Base-by-base conservation (phyloP, 92 coral and sea anemone genomes). In the Phenganax stokvisi region DNA sequence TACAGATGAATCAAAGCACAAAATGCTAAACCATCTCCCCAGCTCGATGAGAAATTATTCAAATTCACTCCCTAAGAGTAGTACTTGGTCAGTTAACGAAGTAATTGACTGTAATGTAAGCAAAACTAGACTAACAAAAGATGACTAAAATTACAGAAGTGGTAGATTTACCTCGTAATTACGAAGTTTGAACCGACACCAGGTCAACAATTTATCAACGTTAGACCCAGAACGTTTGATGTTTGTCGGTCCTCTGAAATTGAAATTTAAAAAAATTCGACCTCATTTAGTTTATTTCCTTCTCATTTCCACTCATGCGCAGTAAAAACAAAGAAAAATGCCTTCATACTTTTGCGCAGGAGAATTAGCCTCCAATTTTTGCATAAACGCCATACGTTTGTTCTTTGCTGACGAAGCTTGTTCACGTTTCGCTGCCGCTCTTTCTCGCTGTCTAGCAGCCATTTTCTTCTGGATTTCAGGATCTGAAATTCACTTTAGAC, bases 1-100 rank as follows among this genome's bases (percentile, higher is more conserved):
- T 88, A 96, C 54, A 89, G 82, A 83, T 96, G 97, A 52, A 96
- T 80, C 25, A 96, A 85, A 37, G 99, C 99, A 79, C 99, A 96
- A 81, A 96, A 90, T 3, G 99, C 99, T 9, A 96, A 78, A 16
- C 99, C 99, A 84, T 89, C 89, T 12, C 91, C 93, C 99, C 99
- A 96, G 57, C 97, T 92, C 25, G 99, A 85, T 1, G 96, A 90
- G 88, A 92, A 96, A 85, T 96, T 96, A 57, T 85, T 90, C 81
- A 96, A 81, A 12, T 96, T 89, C 17, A 96, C 92, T 57, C 97
- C 97, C 99, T 96, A 78, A 15, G 75, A 65, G 5, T 37, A 37
- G 2, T 37, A 5, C 47, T 37, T 37, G 47, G 47, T 37, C 47
- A 37, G 3, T 37, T 58, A 76, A 20, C 15, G 28, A 51, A 51